These are phyloP conservation scores for Eleutherodactylus coqui DNA, from an alignment of 2,797 vertebrate genomes.

Conservation along the genomic window DNA sequence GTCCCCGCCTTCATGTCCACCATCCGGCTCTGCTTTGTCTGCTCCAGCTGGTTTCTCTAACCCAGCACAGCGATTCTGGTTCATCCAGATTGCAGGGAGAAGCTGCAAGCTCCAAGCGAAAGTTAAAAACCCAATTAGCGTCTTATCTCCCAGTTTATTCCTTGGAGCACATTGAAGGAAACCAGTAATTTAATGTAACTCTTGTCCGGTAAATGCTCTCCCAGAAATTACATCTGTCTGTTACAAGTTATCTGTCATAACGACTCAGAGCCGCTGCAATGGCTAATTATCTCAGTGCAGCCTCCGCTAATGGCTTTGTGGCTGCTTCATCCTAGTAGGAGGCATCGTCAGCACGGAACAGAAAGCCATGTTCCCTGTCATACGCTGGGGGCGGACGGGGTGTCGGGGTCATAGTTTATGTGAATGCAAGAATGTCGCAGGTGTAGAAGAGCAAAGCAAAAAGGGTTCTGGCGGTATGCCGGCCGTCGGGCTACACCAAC, in stretches of 20 bases:
- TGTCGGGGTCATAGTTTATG: not conserved
- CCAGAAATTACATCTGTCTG: constrained; percentile 50
- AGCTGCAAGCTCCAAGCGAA: not conserved
- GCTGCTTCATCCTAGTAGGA: not conserved
- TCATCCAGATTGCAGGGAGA: constrained; percentile 31
- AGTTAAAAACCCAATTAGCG: constrained; percentile 56
- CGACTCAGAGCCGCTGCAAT: not conserved
- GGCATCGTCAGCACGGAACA: not conserved
- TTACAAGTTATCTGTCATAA: constrained; percentile 57
- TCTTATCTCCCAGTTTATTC: constrained; percentile 43
- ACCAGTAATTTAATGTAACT: constrained; percentile 56
- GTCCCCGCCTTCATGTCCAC: not conserved
- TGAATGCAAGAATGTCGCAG: too few species aligned
- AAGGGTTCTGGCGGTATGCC: too few species aligned
- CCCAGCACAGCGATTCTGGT: not conserved
- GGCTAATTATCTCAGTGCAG: constrained; percentile 39
- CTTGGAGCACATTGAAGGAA: constrained; percentile 41
- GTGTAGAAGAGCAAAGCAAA: too few species aligned
- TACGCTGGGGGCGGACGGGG: not conserved
- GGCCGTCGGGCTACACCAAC: too few species aligned
- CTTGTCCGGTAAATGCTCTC: constrained; percentile 51
- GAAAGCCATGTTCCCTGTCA: too few species aligned
- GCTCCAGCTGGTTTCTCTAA: constrained; percentile 1
- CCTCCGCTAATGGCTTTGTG: constrained; percentile 44
- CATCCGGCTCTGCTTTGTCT: not conserved